Conservation (phyloP, 2,113 vertebrate genomes). For the Pelvicachromis taeniatus region DNA sequence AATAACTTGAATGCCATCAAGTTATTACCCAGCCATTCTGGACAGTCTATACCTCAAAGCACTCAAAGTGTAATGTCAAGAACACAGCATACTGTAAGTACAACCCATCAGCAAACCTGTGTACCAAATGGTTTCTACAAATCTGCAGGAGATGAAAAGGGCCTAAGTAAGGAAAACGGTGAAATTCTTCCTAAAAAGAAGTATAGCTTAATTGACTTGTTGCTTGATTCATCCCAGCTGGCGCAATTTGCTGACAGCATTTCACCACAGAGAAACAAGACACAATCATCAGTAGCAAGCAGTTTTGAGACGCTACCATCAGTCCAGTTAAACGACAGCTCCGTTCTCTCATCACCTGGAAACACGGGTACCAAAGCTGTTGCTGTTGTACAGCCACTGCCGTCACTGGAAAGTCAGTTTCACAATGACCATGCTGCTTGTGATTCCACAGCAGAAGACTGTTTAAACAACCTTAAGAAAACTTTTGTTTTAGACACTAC, state of each 20-base stretch:
- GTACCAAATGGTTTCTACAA: not conserved
- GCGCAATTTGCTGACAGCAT: not conserved
- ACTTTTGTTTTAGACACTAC: not conserved
- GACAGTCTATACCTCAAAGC: not conserved
- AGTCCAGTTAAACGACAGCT: not conserved
- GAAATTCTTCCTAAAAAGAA: not conserved
- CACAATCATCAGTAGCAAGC: not conserved
- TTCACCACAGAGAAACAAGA: not conserved
- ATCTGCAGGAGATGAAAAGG: not conserved
- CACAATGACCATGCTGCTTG: not conserved
- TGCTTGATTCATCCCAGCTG: not conserved
- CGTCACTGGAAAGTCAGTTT: not conserved
- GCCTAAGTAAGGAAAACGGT: not conserved
- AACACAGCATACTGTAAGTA: not conserved
- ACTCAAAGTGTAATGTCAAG: not conserved
- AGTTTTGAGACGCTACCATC: not conserved
- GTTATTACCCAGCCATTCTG: not conserved
- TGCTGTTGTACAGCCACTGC: slow-evolving; percentile 59
- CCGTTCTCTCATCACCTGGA: not conserved
- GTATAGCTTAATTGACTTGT: not conserved
- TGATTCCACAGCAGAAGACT: not conserved
- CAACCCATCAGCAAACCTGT: not conserved
- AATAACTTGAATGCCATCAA: not conserved
- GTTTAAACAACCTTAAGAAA: not conserved
- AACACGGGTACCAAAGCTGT: slow-evolving; percentile 9